Evolutionary conservation across 2,113 vertebrate species (phyloP).

Genomic region (Rhineura floridana): DNA sequence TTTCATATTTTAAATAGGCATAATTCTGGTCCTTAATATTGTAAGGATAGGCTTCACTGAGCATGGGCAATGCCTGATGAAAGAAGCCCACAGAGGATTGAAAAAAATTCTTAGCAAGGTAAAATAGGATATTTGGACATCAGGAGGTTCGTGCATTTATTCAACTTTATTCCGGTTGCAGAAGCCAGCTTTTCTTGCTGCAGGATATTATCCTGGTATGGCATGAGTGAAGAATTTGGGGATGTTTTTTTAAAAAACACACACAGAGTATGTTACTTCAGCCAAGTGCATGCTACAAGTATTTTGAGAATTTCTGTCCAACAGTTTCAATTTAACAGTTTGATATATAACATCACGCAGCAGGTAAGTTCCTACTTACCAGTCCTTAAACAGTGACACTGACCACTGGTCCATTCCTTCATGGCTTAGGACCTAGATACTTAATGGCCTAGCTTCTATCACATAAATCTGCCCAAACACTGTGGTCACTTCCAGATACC

Average conservation of each 20-base stretch:
- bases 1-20: neutral
- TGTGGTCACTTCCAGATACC: neutral
- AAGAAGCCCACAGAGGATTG: neutral
- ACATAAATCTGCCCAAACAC: neutral
- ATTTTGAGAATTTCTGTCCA: neutral
- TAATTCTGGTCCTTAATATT: neutral
- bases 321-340: neutral
- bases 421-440: neutral
- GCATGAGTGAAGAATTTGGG: neutral
- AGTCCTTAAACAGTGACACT: neutral
- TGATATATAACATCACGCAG: neutral
- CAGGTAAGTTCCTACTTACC: neutral
- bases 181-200: too few species aligned
- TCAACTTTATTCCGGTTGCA: neutral
- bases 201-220: neutral
- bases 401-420: neutral
- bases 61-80: neutral
- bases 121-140: neutral
- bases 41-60: neutral
- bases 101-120: neutral
- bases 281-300: neutral
- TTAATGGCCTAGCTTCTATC: neutral
- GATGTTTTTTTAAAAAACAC: neutral
- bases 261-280: neutral
- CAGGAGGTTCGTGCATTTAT: neutral